Evolutionary conservation across 2,113 vertebrate species (phyloP).

Genomic region (Spea multiplicata): DNA sequence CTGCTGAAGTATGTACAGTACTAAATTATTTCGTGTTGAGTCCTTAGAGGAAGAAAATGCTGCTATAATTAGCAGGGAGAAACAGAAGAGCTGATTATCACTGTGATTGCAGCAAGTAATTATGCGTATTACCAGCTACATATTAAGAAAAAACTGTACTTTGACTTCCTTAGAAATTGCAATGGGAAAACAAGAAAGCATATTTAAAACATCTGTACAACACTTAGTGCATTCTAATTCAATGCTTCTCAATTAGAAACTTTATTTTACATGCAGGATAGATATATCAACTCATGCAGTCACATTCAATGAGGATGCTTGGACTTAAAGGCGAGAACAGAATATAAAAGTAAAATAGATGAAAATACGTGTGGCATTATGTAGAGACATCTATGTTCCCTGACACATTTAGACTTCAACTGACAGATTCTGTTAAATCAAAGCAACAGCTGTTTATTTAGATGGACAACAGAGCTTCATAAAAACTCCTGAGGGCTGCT

Average conservation of each 20-base stretch:
- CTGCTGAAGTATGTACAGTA: constrained; percentile 24
- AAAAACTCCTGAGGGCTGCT: no score
- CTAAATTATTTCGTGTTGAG: constrained; percentile 29
- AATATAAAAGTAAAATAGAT: no score
- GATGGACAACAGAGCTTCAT: no score
- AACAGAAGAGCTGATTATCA: constrained; percentile 47
- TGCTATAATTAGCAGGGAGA: constrained; percentile 41
- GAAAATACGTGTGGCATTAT: no score
- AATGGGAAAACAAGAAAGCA: constrained; percentile 18
- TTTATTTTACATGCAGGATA: background rate
- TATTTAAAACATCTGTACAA: constrained; percentile 35
- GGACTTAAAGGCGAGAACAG: no score
- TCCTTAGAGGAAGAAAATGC: constrained; percentile 40
- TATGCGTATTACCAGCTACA: constrained; percentile 38
- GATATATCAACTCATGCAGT: no score
- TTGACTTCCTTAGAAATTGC: constrained; percentile 40
- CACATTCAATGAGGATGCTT: no score
- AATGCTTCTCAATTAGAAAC: constrained; percentile 5
- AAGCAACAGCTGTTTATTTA: no score
- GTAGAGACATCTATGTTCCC: no score
- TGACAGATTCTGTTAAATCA: no score
- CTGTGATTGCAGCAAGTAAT: constrained; percentile 42
- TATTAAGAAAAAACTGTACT: constrained; percentile 42
- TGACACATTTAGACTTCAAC: no score
- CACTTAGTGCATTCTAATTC: constrained; percentile 5